Conservation (phyloP, 2,797 vertebrate genomes). For the Acrossocheilus fasciatus region DNA sequence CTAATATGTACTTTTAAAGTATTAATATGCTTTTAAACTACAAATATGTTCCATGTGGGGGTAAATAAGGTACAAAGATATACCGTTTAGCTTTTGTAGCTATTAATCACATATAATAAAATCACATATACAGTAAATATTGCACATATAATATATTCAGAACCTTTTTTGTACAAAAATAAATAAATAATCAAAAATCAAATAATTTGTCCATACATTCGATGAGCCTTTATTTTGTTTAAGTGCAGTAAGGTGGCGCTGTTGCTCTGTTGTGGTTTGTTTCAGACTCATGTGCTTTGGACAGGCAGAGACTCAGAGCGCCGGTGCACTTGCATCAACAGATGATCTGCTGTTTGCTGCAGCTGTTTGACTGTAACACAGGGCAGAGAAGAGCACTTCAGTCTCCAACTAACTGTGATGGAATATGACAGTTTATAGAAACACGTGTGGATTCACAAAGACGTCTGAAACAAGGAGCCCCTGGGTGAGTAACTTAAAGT, state of each 20-base stretch:
- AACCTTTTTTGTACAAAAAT: background rate
- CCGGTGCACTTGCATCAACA: slow-evolving; percentile 28
- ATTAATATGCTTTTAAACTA: background rate
- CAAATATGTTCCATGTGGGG: background rate
- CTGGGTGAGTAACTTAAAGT: slow-evolving; percentile 43
- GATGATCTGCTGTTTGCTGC: slow-evolving; percentile 24
- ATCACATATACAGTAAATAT: background rate
- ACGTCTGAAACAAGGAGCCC: slow-evolving; percentile 29
- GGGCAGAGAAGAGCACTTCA: slow-evolving; percentile 46
- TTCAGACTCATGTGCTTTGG: background rate
- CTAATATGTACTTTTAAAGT: background rate
- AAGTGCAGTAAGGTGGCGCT: slow-evolving; percentile 39
- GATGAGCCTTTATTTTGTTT: background rate
- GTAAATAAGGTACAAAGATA: background rate
- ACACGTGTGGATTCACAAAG: slow-evolving; percentile 19
- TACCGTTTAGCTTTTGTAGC: background rate
- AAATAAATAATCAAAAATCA: too few relatives aligned
- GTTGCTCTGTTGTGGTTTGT: slow-evolving; percentile 29
- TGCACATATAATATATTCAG: background rate
- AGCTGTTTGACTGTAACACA: slow-evolving; percentile 7
- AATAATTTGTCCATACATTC: too few relatives aligned
- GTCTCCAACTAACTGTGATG: slow-evolving; percentile 23
- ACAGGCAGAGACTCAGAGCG: slow-evolving; percentile 13
- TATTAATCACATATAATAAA: background rate
- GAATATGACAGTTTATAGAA: slow-evolving; percentile 44